Evolutionary conservation across 2,797 vertebrate genomes (phyloP).

Genomic region (Diceros bicornis): DNA sequence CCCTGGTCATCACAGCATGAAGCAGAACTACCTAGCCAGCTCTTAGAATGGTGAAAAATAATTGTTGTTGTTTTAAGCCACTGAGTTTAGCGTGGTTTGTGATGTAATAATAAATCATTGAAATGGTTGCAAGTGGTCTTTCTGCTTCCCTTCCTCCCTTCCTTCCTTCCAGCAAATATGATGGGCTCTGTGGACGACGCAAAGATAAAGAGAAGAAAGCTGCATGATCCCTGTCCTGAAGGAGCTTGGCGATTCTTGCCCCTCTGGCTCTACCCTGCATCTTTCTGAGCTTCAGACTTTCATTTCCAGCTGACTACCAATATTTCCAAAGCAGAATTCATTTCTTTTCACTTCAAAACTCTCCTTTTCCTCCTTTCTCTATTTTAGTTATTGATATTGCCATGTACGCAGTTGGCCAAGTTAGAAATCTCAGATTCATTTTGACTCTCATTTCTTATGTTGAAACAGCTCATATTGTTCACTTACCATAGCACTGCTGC

Average conservation of each 20-base stretch:
- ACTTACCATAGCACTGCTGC: neutral
- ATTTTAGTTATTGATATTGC: neutral
- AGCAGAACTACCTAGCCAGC: neutral
- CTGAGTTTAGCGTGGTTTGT: neutral
- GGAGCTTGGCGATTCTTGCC: neutral
- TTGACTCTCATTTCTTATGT: neutral
- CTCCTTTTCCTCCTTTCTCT: neutral
- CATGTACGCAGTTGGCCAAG: neutral
- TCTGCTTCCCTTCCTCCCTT: neutral
- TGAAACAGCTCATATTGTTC: neutral
- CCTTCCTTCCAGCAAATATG: neutral
- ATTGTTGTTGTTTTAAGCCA: neutral
- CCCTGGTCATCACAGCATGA: neutral
- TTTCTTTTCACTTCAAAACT: neutral
- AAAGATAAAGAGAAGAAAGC: neutral
- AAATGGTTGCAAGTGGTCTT: neutral
- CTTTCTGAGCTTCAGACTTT: neutral
- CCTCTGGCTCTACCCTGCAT: neutral
- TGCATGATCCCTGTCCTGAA: neutral
- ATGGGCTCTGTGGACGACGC: neutral
- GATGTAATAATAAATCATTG: neutral
- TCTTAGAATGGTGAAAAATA: neutral
- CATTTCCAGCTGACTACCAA: neutral
- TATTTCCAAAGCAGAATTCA: neutral
- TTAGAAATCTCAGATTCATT: neutral